These are phyloP conservation scores for Agriopis leucophaearia DNA, from an alignment of 2,888 invertebrate species.

Conservation along the genomic window DNA sequence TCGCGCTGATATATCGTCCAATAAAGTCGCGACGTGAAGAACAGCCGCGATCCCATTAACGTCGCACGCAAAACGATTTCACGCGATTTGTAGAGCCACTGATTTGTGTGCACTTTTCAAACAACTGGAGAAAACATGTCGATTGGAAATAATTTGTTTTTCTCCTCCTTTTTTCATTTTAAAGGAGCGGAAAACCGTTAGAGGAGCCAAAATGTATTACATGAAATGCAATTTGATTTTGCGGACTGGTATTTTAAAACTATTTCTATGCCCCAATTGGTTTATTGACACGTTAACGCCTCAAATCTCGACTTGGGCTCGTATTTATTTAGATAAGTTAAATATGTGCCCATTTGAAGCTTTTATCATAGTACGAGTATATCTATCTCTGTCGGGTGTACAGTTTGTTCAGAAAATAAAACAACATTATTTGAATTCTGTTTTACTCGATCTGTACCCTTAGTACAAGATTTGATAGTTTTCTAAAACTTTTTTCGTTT, in stretches of 20 bases:
- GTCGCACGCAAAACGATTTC: slow-evolving; percentile 75
- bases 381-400: neutral
- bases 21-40: slow-evolving; percentile 77
- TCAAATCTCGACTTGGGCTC: no score
- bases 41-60: slow-evolving; percentile 77
- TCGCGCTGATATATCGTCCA: slow-evolving; percentile 69
- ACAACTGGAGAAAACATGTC: slow-evolving; percentile 26
- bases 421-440: neutral
- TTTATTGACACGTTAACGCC: neutral
- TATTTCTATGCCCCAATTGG: neutral
- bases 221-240: neutral
- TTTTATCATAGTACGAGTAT: no score
- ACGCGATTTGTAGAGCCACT: slow-evolving; percentile 72
- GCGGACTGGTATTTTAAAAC: neutral
- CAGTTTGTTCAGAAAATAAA: neutral
- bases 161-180: neutral
- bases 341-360: neutral
- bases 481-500: no score
- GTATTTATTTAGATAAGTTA: neutral
- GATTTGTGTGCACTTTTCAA: slow-evolving; percentile 64
- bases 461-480: no score
- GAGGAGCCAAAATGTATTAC: neutral
- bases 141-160: slow-evolving; percentile 26
- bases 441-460: neutral
- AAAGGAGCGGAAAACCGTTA: neutral